These are phyloP conservation scores for Charaxes varanes DNA, from an alignment of 1,140 invertebrate species.

Conservation along the genomic window DNA sequence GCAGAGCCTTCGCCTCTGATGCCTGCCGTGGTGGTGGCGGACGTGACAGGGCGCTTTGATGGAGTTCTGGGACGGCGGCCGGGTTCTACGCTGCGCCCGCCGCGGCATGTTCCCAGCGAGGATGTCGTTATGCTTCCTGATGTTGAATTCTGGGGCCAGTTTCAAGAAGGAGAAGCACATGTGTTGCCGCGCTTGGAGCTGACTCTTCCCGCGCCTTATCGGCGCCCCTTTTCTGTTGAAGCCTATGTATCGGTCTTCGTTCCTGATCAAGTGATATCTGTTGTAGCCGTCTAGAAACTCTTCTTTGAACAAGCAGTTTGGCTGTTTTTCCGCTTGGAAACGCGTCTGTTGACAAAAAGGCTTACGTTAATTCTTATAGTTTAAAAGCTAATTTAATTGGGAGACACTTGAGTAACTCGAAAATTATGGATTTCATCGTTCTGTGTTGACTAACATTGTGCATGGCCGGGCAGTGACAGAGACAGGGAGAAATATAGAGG, in stretches of 20 bases:
- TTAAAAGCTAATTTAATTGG: no score
- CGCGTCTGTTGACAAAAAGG: slow-evolving; percentile 44
- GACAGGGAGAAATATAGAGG: background rate
- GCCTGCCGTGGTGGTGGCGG: slow-evolving; percentile 58
- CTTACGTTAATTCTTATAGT: background rate
- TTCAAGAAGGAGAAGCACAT: slow-evolving; percentile 63
- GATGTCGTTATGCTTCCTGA: slow-evolving; percentile 53
- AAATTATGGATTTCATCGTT: no score
- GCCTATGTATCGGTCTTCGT: slow-evolving; percentile 63
- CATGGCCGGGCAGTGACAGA: no score
- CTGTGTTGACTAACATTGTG: no score
- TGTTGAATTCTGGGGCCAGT: slow-evolving; percentile 60
- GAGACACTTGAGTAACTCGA: no score
- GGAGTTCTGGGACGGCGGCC: slow-evolving; percentile 48
- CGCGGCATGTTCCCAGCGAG: slow-evolving; percentile 42
- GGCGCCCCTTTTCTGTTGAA: slow-evolving; percentile 61
- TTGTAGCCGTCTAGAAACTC: slow-evolving; percentile 66
- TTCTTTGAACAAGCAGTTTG: slow-evolving; percentile 65
- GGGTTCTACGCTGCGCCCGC: slow-evolving; percentile 55
- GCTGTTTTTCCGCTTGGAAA: slow-evolving; percentile 62
- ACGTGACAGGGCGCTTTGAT: slow-evolving; percentile 52
- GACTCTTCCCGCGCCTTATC: slow-evolving; percentile 46
- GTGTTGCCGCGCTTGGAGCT: slow-evolving; percentile 40
- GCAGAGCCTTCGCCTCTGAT: slow-evolving; percentile 61
- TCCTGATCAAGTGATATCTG: slow-evolving; percentile 60